Base-by-base conservation (phyloP, 2,888 invertebrate species). In the Aphidius colemani region DNA sequence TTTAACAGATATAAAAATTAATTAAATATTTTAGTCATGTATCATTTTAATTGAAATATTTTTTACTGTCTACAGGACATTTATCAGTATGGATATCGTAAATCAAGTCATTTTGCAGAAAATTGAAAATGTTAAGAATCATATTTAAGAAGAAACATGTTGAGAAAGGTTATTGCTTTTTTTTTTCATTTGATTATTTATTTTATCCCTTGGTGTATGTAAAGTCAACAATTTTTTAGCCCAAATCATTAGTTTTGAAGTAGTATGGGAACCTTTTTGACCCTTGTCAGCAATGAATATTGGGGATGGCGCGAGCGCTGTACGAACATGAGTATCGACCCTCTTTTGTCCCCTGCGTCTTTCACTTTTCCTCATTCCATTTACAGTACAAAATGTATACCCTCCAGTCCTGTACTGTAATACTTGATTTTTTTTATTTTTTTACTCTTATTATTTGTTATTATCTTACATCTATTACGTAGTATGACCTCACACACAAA, bases 291-390 rank as follows among this genome's bases (percentile, higher is more conserved):
- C 30, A 40, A 55, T 48, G 18, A 48, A 11, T 49, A 59, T 61
- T 53, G 57, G 64, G 58, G 62, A 69, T 71, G 75, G 74, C 78
- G 76, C 77, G 76, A 72, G 77, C 77, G 78, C 77, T 63, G 71
- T 77, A 67, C 72, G 71, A 71, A 63, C 74, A 74, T 70, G 77
- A 76, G 72, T 78, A 78, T 78, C 77, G 77, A 78, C 77, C 78
- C 77, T 78, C 71, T 10, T 61, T 51, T 58, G 39, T 46, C 46
- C 45, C 53, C 45, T 53, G 51, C 46, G 30, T 57, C 44, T 50
- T 45, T 43, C 56, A 43, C n/a, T 46, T 50, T 60, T 44, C 51
- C 40, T 46, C 41, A 9, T 8, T 51, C 50, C 61, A 30, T 56
- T 11, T 48, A 30, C 13, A 43, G 39, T n/a, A 53, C 53, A 45